A percentile compares a stretch with the other conserved stretches of the same genome.
Conservation (phyloP, 53 echinoderm and acorn worm genomes). For the Arbacia lixula region DNA sequence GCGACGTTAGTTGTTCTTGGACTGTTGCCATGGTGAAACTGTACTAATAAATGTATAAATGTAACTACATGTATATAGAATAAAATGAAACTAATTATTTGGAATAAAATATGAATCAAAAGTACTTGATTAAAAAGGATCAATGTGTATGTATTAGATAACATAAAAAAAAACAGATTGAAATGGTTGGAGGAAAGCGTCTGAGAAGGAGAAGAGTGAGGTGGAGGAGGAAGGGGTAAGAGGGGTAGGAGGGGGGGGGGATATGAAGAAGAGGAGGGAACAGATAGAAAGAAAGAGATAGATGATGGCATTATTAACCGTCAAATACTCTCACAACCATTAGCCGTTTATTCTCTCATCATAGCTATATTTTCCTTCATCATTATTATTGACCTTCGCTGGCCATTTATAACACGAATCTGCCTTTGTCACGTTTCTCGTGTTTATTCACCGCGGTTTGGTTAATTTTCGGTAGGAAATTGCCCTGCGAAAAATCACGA, state of each 20-base stretch:
- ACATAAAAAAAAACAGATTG: no score
- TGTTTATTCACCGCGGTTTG: background rate
- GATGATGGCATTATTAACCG: no score
- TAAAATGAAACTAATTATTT: no score
- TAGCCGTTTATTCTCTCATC: background rate
- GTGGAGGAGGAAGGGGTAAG: background rate
- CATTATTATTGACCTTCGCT: conserved; percentile 22
- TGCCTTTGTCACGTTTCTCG: conserved; percentile 26
- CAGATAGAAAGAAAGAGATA: background rate
- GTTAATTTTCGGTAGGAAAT: conserved; percentile 6
- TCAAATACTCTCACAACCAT: no score
- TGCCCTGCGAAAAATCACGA: background rate
- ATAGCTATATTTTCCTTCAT: conserved; percentile 44
- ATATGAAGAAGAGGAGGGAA: background rate
- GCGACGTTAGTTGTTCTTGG: no score
- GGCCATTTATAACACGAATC: conserved; percentile 17
- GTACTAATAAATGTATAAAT: no score
- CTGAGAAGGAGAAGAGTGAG: background rate
- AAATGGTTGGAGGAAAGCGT: no score
- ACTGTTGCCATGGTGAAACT: no score
- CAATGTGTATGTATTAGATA: no score
- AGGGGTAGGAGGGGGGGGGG: background rate
- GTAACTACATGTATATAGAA: no score
- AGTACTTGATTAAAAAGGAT: no score
- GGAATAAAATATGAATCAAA: no score